Base-by-base conservation (phyloP, 2,113 vertebrate species). In the cat (Felis catus) region DNA sequence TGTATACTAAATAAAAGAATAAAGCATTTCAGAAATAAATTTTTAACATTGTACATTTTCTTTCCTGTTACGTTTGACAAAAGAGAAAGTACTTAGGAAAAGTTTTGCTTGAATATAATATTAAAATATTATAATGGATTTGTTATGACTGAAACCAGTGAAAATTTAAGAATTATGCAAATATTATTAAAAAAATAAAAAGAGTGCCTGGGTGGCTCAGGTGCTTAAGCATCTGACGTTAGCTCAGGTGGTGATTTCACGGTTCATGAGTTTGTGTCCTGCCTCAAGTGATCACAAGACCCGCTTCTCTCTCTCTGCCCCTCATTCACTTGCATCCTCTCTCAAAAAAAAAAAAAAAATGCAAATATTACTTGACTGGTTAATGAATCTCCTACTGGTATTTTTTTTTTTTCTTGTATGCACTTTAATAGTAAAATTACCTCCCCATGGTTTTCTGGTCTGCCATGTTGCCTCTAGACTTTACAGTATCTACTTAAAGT, bases 1-100 rank as follows among this genome's bases (percentile, higher is more conserved):
- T 98, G 92, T 98, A 98, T 99, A 98, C 98, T 97, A 90, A 97
- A 97, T 88, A 97, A 93, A 96, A 89, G 97, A 99, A 99, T 99
- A 99, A 99, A 98, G 79, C 92, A 97, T 98, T 98, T 98, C 96
- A 94, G 98, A 98, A 98, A 98, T 98, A 98, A 99, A 98, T 70
- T 65, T 95, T 98, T 95, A 96, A 97, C 97, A 58, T 91, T 95
- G 74, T 95, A 94, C 74, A 84, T 66, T 88, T 33, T 89, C 61
- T 90, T 84, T 91, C 61, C 89, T 98, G 74, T 96, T 96, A 2
- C 93, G 41, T 95, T 95, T 91, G 48, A 87, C 76, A 97, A 71
- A 53, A 87, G 55, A 90, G 19, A 93, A 85, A 61, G 15, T n/a
- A 33, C 71, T 86, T 85, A 63, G 25, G 63, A 74, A 79, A 95